phyloP scores from a whole-genome alignment of 2,888 invertebrate genomes.

The Selenia dentaria region DNA sequence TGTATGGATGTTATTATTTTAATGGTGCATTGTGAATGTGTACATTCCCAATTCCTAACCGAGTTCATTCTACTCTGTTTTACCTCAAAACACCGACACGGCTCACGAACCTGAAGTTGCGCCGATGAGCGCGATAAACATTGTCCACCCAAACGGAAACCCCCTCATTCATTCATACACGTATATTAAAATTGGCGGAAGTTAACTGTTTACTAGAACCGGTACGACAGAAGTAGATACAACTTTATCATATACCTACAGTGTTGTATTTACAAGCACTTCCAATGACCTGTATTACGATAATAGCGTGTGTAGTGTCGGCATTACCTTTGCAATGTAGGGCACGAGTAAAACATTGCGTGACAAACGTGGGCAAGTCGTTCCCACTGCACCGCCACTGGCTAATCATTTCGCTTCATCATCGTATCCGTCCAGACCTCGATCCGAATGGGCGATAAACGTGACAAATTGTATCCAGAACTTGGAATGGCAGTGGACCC shows the following conservation, averaged over 20 bases:
- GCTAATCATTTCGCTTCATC: slow-evolving; percentile 40
- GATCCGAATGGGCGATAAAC: slow-evolving; percentile 29
- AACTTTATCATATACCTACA: slow-evolving; percentile 34
- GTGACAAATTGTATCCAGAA: slow-evolving; percentile 28
- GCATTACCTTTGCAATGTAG: slow-evolving; percentile 45
- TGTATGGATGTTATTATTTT: slow-evolving; percentile 25
- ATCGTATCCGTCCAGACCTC: slow-evolving; percentile 30
- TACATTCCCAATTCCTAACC: slow-evolving; percentile 8
- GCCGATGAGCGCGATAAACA: slow-evolving; percentile 59
- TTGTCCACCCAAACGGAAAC: slow-evolving; percentile 49
- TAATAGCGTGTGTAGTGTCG: slow-evolving; percentile 48
- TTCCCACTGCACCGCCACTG: slow-evolving; percentile 38
- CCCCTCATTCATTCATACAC: slow-evolving; percentile 47
- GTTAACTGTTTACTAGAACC: slow-evolving; percentile 47
- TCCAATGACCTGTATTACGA: slow-evolving; percentile 48
- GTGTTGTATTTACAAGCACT: slow-evolving; percentile 29
- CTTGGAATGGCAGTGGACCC: slow-evolving; percentile 16
- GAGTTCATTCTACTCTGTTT: no score
- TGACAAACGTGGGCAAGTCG: slow-evolving; percentile 51
- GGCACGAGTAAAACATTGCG: slow-evolving; percentile 51
- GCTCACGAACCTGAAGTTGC: slow-evolving; percentile 43
- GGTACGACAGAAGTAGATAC: slow-evolving; percentile 29
- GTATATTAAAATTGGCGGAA: slow-evolving; percentile 54
- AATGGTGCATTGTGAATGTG: slow-evolving; percentile 24
- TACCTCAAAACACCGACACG: no score